Evolutionary conservation across 2,797 vertebrate genomes (phyloP).

Genomic region (Danio tinwini): DNA sequence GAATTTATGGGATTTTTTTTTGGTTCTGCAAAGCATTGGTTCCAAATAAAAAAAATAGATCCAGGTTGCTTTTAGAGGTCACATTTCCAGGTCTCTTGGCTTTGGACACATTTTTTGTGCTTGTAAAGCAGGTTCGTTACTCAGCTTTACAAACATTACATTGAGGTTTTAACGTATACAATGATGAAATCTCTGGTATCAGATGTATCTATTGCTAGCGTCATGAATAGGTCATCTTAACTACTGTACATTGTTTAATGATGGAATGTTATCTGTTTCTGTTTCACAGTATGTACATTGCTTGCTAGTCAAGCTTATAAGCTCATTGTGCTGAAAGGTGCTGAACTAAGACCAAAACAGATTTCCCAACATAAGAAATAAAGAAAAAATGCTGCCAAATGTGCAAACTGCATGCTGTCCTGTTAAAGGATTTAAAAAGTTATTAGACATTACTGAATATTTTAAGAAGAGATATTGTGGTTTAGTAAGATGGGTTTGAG

Average conservation of each 20-base stretch:
- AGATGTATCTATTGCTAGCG: not conserved
- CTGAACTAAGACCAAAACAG: not conserved
- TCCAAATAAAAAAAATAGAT: too few species aligned
- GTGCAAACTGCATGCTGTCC: not conserved
- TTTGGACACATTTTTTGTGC: too few species aligned
- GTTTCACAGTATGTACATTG: not conserved
- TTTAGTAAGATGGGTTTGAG: not conserved
- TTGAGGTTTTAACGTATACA: too few species aligned
- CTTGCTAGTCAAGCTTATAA: not conserved
- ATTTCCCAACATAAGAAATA: not conserved
- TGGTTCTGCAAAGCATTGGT: too few species aligned
- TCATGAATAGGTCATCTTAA: not conserved
- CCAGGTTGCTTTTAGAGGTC: too few species aligned
- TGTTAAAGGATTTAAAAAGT: not conserved
- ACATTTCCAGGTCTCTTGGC: too few species aligned
- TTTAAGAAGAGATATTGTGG: not conserved
- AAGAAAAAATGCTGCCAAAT: not conserved
- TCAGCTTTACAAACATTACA: too few species aligned
- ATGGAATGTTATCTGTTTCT: not conserved
- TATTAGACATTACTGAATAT: not conserved
- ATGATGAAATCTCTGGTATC: too few species aligned
- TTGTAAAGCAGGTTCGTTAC: too few species aligned
- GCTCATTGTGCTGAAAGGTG: not conserved
- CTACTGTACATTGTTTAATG: not conserved
- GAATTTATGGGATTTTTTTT: too few species aligned